Evolutionary conservation across 2,797 vertebrate genomes (phyloP).

Genomic region (Pipistrellus pipistrellus): DNA sequence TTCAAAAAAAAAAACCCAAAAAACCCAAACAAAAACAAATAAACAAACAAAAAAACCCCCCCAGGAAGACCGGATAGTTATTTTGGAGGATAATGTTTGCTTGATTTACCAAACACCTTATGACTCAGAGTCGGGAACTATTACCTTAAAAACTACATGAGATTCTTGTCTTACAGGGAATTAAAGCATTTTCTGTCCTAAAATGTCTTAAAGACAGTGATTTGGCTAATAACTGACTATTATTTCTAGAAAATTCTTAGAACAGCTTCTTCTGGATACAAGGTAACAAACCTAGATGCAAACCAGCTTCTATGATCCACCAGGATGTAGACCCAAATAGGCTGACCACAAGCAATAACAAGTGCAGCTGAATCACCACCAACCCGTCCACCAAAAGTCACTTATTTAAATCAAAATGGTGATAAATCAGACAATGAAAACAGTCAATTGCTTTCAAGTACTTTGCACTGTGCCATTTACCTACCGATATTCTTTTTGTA

Average conservation of each 20-base stretch:
- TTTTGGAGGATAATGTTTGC: constrained; percentile 35
- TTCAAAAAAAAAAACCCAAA: neutral
- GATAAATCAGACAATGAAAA: constrained; percentile 46
- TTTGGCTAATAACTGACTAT: constrained; percentile 27
- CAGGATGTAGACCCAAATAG: neutral
- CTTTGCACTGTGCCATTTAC: constrained; percentile 16
- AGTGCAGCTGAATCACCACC: neutral
- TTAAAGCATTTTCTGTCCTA: constrained; percentile 48
- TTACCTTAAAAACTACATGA: constrained; percentile 45
- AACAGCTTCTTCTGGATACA: neutral
- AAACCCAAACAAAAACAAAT: too few species aligned
- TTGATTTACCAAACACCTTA: constrained; percentile 62
- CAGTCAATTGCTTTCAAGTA: constrained; percentile 47
- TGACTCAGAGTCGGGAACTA: constrained; percentile 62
- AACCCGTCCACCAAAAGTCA: constrained; percentile 41
- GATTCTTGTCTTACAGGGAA: constrained; percentile 40
- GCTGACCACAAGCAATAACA: constrained; percentile 27
- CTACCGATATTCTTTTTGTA: constrained; percentile 18
- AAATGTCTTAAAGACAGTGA: constrained; percentile 59
- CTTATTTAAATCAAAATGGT: constrained; percentile 31
- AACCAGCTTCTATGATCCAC: neutral
- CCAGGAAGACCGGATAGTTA: neutral
- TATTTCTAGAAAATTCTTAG: constrained; percentile 36
- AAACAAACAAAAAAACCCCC: too few species aligned
- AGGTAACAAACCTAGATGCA: constrained; percentile 16